phyloP scores from a whole-genome alignment of 2,797 vertebrate genomes.

The Galago senegalensis region DNA sequence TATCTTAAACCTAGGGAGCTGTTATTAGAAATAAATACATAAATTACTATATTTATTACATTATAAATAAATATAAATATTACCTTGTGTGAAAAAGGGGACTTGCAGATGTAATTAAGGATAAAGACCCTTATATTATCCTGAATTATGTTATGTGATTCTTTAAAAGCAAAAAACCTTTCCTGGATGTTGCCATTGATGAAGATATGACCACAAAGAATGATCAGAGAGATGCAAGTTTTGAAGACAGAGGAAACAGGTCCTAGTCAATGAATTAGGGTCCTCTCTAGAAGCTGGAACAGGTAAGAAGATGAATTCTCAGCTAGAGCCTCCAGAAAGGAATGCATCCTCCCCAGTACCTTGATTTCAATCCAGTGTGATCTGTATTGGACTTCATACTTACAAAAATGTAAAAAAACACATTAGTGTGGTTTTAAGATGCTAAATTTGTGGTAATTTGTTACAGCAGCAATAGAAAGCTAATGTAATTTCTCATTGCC shows the following conservation, averaged over 20 bases:
- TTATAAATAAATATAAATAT: too few relatives aligned
- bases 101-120: background rate
- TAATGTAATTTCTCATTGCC: background rate
- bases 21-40: background rate
- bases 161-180: background rate
- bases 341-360: background rate
- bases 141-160: background rate
- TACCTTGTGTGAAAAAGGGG: background rate
- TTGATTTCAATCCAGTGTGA: background rate
- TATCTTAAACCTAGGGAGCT: fast-evolving
- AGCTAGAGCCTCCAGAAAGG: background rate
- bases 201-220: fast-evolving
- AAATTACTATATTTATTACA: too few relatives aligned
- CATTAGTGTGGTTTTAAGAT: background rate
- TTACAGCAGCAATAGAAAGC: background rate
- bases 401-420: background rate
- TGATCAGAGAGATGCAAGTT: background rate
- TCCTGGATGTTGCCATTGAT: background rate
- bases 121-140: background rate
- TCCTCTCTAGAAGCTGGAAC: background rate
- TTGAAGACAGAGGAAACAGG: background rate
- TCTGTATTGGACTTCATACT: background rate
- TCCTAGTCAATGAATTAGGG: fast-evolving
- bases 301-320: background rate
- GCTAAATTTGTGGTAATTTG: background rate